Conservation (phyloP, 2,888 invertebrate genomes). For the Cancer borealis region DNA sequence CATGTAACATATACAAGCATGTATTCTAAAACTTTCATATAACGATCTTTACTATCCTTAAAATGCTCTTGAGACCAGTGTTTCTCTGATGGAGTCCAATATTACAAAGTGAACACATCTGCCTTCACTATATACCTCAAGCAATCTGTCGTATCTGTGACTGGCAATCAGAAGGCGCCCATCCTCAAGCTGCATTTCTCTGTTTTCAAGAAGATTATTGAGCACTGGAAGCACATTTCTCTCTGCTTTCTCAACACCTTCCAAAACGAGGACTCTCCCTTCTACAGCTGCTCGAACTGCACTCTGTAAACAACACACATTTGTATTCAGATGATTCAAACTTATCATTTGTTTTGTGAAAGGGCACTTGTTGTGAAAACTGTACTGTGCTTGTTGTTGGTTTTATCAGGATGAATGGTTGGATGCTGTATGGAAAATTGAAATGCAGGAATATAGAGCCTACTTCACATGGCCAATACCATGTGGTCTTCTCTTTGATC, state of each 20-base stretch:
- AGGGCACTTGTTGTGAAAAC: too few relatives aligned
- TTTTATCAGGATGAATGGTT: too few relatives aligned
- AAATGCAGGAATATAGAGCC: too few relatives aligned
- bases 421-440: too few relatives aligned
- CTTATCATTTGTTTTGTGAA: neutral
- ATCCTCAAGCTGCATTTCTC: conserved; percentile 99
- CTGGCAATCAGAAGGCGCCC: conserved; percentile 95
- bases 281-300: conserved; percentile 95
- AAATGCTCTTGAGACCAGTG: neutral
- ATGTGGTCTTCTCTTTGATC: too few relatives aligned
- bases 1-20: neutral
- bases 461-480: too few relatives aligned
- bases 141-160: conserved; percentile 91
- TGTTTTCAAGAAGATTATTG: conserved; percentile 96
- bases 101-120: neutral
- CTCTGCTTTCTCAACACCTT: conserved; percentile 98
- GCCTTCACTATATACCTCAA: conserved; percentile 84
- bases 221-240: conserved; percentile 97
- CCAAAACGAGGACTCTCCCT: conserved; percentile 85
- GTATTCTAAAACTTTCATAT: neutral
- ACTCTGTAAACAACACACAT: conserved; percentile 80
- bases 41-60: neutral
- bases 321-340: conserved; percentile 50
- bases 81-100: neutral
- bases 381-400: too few relatives aligned